A percentile compares a stretch with the other conserved stretches of the same genome.
Evolutionary conservation across 2,113 vertebrate genomes (phyloP).

Genomic region (Salvelinus alpinus): DNA sequence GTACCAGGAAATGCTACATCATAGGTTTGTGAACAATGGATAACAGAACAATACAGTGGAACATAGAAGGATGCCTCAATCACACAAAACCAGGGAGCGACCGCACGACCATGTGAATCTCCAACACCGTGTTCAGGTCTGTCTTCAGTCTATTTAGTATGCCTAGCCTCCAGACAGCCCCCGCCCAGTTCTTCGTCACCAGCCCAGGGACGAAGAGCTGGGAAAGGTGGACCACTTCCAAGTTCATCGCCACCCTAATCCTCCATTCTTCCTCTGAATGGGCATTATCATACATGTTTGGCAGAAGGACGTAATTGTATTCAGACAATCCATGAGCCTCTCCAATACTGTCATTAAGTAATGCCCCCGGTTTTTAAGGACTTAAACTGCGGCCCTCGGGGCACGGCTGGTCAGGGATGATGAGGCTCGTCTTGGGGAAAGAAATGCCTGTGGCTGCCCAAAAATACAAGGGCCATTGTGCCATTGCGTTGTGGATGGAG

Average conservation of each 20-base stretch:
- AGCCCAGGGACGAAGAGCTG: not conserved
- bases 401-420: conserved; percentile 32
- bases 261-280: conserved; percentile 65
- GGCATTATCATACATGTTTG: conserved; percentile 69
- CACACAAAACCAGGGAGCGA: not conserved
- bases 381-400: conserved; percentile 30
- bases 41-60: not conserved
- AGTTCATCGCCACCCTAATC: conserved; percentile 62
- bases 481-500: not conserved
- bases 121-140: not conserved
- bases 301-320: conserved; percentile 57
- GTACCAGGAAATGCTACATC: not conserved
- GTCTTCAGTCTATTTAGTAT: conserved; percentile 1
- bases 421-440: conserved; percentile 10
- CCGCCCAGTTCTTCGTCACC: not conserved
- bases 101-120: not conserved
- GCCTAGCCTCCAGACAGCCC: conserved; percentile 1
- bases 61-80: not conserved
- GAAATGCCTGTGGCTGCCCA: conserved; percentile 30
- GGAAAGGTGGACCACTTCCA: conserved; percentile 55
- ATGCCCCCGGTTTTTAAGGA: conserved; percentile 36
- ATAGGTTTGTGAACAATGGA: not conserved
- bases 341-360: conserved; percentile 57
- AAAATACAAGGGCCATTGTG: conserved; percentile 15
- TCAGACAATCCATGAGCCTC: conserved; percentile 57